Evolutionary conservation across 2,797 vertebrate genomes (phyloP).

Genomic region (Megaceryle alcyon): DNA sequence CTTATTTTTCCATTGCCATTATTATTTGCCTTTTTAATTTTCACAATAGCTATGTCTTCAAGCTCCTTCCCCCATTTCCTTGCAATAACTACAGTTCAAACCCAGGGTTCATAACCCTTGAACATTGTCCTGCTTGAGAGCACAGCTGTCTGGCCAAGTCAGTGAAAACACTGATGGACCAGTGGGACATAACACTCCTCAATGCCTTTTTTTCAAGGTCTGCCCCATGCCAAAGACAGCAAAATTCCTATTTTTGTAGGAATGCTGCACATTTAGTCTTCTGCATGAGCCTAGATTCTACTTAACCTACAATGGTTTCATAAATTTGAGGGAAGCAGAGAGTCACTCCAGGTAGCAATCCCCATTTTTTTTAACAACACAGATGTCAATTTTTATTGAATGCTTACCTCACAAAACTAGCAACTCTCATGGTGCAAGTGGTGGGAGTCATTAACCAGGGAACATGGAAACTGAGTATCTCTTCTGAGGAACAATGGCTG

Average conservation of each 20-base stretch:
- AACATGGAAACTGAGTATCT: not conserved
- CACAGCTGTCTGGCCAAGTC: not conserved
- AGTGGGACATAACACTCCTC: not conserved
- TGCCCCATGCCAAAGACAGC: not conserved
- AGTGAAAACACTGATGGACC: not conserved
- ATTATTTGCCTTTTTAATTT: not conserved
- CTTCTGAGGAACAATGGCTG: not conserved
- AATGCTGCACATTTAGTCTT: not conserved
- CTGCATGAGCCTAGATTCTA: not conserved
- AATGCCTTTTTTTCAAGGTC: not conserved
- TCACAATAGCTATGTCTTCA: not conserved
- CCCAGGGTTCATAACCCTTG: not conserved
- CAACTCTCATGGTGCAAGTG: not conserved
- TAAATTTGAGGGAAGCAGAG: not conserved
- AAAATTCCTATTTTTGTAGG: not conserved
- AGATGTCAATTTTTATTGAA: not conserved
- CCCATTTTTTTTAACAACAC: not conserved
- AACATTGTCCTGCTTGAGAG: not conserved
- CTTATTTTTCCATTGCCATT: not conserved
- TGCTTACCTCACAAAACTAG: not conserved
- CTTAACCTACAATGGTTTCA: not conserved
- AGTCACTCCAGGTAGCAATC: not conserved
- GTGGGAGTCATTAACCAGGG: not conserved
- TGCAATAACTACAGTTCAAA: not conserved
- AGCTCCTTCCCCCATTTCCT: not conserved